Evolutionary conservation across 2,113 vertebrate genomes (phyloP).

Genomic region (Chlorodrepanis virens): DNA sequence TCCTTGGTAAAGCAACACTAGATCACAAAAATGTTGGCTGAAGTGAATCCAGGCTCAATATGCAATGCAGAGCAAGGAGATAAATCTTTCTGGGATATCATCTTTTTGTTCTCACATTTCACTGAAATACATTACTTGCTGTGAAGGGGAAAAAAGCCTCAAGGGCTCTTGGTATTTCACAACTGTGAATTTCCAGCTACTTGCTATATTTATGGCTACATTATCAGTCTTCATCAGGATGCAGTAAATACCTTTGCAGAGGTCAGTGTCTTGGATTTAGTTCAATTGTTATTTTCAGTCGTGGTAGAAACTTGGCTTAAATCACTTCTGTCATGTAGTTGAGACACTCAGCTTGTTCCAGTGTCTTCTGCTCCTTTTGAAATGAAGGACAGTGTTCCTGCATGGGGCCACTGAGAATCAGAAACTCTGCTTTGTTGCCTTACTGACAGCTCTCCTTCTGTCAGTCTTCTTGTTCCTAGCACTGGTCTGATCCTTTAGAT

Average conservation of each 20-base stretch:
- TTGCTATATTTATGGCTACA: conserved; percentile 58
- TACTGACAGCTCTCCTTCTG: neutral
- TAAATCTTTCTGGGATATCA: conserved; percentile 39
- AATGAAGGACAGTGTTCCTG: neutral
- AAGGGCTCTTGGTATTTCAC: conserved; percentile 48
- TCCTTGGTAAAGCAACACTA: neutral
- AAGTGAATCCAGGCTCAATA: conserved; percentile 26
- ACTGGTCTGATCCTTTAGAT: neutral
- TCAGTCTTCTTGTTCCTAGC: neutral
- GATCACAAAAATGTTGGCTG: conserved; percentile 35
- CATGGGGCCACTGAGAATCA: neutral
- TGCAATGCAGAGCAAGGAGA: neutral
- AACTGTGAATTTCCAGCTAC: conserved; percentile 42
- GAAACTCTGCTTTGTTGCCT: neutral
- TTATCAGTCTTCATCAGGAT: conserved; percentile 62
- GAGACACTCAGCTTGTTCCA: neutral
- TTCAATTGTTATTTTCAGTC: conserved; percentile 62
- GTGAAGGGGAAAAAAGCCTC: conserved; percentile 37
- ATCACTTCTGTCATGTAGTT: conserved; percentile 32
- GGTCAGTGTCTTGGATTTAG: conserved; percentile 58
- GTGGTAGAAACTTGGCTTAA: conserved; percentile 38
- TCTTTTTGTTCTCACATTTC: conserved; percentile 60
- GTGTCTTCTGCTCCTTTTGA: neutral
- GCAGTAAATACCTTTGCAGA: conserved; percentile 61
- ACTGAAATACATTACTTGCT: neutral